These are phyloP conservation scores for Remorina albescens DNA, from an alignment of 2,797 vertebrate genomes.

Conservation along the genomic window DNA sequence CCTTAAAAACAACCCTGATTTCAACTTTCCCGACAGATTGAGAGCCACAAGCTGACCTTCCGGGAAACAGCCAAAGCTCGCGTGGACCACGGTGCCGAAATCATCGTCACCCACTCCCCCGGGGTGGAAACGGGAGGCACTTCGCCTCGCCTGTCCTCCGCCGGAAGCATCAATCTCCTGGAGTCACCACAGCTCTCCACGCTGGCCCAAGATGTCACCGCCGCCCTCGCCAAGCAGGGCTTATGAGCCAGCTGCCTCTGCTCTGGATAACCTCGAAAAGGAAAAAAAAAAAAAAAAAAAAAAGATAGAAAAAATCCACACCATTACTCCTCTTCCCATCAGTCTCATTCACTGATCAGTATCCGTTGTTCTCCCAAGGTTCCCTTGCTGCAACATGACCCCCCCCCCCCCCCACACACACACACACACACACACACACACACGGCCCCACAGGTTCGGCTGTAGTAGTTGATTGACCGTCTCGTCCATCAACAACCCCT, in stretches of 20 bases:
- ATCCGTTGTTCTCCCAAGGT: conserved; percentile 46
- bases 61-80: conserved; percentile 93
- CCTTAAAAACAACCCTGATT: background rate
- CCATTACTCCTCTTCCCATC: conserved; percentile 25
- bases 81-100: conserved; percentile 95
- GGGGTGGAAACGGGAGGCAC: conserved; percentile 88
- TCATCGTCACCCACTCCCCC: conserved; percentile 89
- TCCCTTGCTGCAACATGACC: conserved; percentile 27
- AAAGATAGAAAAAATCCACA: conserved; percentile 5
- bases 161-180: conserved; percentile 93
- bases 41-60: conserved; percentile 96
- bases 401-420: background rate
- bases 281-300: background rate
- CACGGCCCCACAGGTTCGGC: conserved; percentile 37
- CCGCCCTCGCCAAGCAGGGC: conserved; percentile 96
- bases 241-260: conserved; percentile 85
- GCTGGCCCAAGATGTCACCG: conserved; percentile 95
- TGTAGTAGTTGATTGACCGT: conserved; percentile 44
- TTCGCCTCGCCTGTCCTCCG: conserved; percentile 91
- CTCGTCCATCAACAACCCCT: conserved; percentile 32
- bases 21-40: conserved; percentile 84
- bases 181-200: conserved; percentile 95
- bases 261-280: background rate
- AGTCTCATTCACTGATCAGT: conserved; percentile 26
- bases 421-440: background rate